Conservation (phyloP, 2,113 vertebrate genomes). For the Nipponia nippon region DNA sequence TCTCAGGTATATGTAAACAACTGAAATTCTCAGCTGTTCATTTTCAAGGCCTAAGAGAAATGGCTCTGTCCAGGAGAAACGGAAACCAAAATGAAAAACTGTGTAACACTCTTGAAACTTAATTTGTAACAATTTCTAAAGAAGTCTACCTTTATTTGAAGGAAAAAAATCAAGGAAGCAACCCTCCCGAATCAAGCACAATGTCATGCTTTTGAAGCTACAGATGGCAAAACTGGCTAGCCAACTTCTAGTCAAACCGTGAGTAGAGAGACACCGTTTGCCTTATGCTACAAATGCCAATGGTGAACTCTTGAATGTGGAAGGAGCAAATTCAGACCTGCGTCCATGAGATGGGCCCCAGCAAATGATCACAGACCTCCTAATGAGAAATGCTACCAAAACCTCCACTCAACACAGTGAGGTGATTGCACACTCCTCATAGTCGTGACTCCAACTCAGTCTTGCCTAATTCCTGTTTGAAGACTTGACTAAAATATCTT, state of each 20-base stretch:
- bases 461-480: background rate
- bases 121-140: background rate
- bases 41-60: background rate
- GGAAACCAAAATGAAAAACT: background rate
- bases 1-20: background rate
- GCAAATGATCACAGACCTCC: background rate
- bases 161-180: background rate
- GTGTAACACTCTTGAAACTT: background rate
- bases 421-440: background rate
- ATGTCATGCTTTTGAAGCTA: background rate
- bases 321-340: background rate
- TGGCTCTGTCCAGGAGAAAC: background rate
- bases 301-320: background rate
- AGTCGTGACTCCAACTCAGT: background rate
- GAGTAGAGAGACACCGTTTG: background rate
- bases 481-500: background rate
- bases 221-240: background rate
- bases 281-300: background rate
- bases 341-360: background rate
- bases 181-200: background rate
- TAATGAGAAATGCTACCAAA: background rate
- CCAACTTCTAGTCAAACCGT: background rate
- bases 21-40: background rate
- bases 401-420: background rate
- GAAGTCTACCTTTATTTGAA: background rate